Evolutionary conservation across 2,888 invertebrate species (phyloP).

Genomic region (Chaetoderma sp.): DNA sequence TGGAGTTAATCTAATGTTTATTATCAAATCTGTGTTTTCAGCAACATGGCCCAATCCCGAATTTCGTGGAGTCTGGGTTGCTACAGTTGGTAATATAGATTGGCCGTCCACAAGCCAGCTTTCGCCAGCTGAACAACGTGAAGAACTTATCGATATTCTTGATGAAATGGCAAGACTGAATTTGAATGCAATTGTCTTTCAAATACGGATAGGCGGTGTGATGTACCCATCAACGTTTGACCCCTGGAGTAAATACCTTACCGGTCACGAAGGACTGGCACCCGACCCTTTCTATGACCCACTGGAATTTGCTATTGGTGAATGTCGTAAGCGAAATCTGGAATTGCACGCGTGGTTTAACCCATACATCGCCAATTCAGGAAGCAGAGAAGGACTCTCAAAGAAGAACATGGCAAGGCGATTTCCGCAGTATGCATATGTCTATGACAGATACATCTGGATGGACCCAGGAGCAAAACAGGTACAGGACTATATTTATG

Average conservation of each 20-base stretch:
- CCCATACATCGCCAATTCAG: conserved; percentile 59
- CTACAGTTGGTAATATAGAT: conserved; percentile 63
- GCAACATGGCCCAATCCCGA: too few species aligned
- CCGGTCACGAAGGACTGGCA: conserved; percentile 55
- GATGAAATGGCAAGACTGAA: conserved; percentile 46
- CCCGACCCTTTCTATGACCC: conserved; percentile 61
- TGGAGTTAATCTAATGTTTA: too few species aligned
- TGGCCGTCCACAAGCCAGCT: conserved; percentile 53
- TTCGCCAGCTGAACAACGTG: conserved; percentile 41
- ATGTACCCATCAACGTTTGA: conserved; percentile 58
- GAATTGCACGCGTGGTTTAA: conserved; percentile 64
- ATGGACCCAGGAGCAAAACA: conserved; percentile 61
- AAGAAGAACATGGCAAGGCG: conserved; percentile 58
- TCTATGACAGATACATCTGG: conserved; percentile 55
- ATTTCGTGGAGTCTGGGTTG: conserved; percentile 60
- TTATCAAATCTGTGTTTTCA: too few species aligned
- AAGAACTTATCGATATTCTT: conserved; percentile 29
- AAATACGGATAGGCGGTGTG: conserved; percentile 55
- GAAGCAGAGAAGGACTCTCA: too few species aligned
- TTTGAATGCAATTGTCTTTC: conserved; percentile 49
- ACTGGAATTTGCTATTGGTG: conserved; percentile 45
- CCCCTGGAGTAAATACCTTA: conserved; percentile 63
- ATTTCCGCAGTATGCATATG: conserved; percentile 52
- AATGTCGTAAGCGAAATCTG: conserved; percentile 54
- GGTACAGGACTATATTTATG: conserved; percentile 47